A percentile compares a stretch with the other conserved stretches of the same genome.
Conservation (phyloP, 1,140 invertebrate species). For the Pygmarrhopalites habei region DNA sequence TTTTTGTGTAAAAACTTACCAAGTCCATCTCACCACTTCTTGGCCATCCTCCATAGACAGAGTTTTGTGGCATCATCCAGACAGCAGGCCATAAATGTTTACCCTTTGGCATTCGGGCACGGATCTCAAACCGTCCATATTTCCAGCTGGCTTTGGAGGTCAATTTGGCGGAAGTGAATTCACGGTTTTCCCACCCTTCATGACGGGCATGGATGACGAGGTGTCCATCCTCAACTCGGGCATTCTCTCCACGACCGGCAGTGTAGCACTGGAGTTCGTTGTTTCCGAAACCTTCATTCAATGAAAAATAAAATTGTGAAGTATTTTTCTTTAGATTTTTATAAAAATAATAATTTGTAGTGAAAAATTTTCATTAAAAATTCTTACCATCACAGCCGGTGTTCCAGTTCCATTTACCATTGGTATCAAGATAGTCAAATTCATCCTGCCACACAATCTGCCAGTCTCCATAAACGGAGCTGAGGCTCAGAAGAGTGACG, state of each 20-base stretch:
- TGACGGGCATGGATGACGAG: slow-evolving; percentile 18
- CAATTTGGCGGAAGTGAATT: slow-evolving; percentile 30
- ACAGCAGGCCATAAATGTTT: neutral
- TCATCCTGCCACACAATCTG: no score
- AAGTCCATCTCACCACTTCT: no score
- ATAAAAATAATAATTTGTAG: neutral
- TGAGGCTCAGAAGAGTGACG: no score
- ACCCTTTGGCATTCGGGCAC: slow-evolving; percentile 34
- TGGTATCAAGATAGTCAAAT: no score
- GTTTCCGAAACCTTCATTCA: slow-evolving; percentile 26
- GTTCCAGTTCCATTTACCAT: no score
- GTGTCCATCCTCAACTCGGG: slow-evolving; percentile 27
- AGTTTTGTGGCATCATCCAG: neutral
- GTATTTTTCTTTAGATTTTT: slow-evolving; percentile 1
- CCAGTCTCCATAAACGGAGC: no score
- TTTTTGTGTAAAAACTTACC: no score
- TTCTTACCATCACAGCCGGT: no score
- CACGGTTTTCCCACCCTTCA: slow-evolving; percentile 27
- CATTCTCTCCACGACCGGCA: slow-evolving; percentile 24
- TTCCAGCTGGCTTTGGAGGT: slow-evolving; percentile 32
- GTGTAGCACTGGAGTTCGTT: slow-evolving; percentile 37
- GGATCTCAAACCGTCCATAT: slow-evolving; percentile 34
- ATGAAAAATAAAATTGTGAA: slow-evolving; percentile 4
- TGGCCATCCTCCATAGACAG: no score
- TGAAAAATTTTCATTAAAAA: no score